Evolutionary conservation across 2,797 vertebrate genomes (phyloP).

Genomic region (Channa striata): DNA sequence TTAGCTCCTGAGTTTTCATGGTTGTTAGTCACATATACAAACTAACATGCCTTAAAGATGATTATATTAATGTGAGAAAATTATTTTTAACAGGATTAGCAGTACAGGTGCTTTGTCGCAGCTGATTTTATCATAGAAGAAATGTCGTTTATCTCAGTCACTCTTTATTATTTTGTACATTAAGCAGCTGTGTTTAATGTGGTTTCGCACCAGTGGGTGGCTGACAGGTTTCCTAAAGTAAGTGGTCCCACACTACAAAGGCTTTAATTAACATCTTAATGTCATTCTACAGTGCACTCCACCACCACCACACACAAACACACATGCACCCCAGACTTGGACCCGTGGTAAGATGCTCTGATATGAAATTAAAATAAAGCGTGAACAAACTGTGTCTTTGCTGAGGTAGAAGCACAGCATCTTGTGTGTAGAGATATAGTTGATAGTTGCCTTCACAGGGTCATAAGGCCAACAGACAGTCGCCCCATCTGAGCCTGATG

Average conservation of each 20-base stretch:
- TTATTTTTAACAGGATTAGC: slow-evolving; percentile 32
- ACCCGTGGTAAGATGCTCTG: slow-evolving; percentile 11
- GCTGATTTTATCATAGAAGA: slow-evolving; percentile 29
- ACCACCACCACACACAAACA: slow-evolving; percentile 15
- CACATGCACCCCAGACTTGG: neutral
- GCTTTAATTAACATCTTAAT: slow-evolving; percentile 76
- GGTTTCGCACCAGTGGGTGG: slow-evolving; percentile 64
- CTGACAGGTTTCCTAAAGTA: slow-evolving; percentile 67
- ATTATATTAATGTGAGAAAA: slow-evolving; percentile 12
- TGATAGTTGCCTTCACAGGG: slow-evolving; percentile 20
- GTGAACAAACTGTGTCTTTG: neutral
- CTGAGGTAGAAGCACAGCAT: slow-evolving; percentile 10
- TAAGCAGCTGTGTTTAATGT: slow-evolving; percentile 61
- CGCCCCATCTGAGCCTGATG: slow-evolving; percentile 20
- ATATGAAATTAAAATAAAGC: slow-evolving; percentile 21
- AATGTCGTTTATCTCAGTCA: slow-evolving; percentile 59
- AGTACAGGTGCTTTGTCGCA: slow-evolving; percentile 36
- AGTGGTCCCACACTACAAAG: slow-evolving; percentile 65
- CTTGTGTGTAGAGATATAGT: slow-evolving; percentile 13
- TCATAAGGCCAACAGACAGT: slow-evolving; percentile 45
- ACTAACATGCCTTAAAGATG: slow-evolving; percentile 11
- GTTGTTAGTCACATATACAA: slow-evolving; percentile 34
- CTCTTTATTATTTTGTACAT: slow-evolving; percentile 67
- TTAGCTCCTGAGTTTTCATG: slow-evolving; percentile 30
- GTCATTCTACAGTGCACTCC: slow-evolving; percentile 38